Conservation (phyloP, 1,140 invertebrate species). For the Drosophila littoralis region DNA sequence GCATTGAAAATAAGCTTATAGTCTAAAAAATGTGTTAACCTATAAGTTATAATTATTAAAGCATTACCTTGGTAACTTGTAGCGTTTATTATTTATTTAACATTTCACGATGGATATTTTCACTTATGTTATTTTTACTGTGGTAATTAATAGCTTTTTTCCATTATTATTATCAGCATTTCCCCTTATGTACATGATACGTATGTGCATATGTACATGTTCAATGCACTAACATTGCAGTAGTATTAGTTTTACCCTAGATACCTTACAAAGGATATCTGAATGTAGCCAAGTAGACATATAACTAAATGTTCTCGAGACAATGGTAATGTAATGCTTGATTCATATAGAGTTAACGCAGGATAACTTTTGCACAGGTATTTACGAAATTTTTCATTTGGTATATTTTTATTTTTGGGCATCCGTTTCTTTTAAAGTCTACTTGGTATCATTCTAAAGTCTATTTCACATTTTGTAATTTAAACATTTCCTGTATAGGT, state of each 20-base stretch:
- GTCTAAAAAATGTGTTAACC: not conserved
- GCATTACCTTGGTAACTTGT: not conserved
- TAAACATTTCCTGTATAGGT: not conserved
- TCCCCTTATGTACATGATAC: not conserved
- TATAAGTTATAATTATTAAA: not conserved
- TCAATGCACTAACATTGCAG: slow-evolving; percentile 3
- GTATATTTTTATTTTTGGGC: not conserved
- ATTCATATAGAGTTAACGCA: not conserved
- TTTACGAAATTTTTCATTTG: not conserved
- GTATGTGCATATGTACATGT: not conserved
- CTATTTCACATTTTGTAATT: not conserved
- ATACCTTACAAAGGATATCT: too few relatives aligned
- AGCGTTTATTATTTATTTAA: not conserved
- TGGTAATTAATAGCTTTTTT: slow-evolving; percentile 5
- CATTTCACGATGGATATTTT: not conserved
- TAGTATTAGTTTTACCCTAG: not conserved
- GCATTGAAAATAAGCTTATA: too few relatives aligned
- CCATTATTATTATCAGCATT: slow-evolving; percentile 4
- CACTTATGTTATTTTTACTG: slow-evolving; percentile 4
- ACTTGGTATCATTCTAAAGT: not conserved
- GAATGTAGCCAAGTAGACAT: not conserved
- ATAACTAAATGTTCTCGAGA: not conserved
- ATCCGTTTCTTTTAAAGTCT: not conserved
- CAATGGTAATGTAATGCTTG: not conserved
- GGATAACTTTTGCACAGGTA: not conserved